Conservation (phyloP, 2,888 invertebrate genomes). For the Eristalis arbustorum region DNA sequence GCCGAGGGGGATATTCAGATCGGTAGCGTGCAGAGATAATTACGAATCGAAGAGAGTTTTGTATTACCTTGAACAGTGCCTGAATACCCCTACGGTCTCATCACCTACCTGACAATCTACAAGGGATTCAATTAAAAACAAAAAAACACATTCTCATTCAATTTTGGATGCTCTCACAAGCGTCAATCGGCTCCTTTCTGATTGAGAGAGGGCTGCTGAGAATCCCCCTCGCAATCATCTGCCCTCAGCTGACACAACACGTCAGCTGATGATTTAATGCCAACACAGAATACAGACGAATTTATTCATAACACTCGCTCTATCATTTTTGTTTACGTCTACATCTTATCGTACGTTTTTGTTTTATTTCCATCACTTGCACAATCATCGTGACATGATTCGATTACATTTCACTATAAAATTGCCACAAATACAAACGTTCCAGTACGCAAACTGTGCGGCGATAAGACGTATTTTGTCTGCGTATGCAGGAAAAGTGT, state of each 20-base stretch:
- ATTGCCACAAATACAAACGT: neutral
- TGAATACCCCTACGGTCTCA: too few relatives aligned
- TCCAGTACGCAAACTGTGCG: neutral
- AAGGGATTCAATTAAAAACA: too few relatives aligned
- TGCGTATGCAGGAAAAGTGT: neutral
- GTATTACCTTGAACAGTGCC: too few relatives aligned
- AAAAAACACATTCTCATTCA: too few relatives aligned
- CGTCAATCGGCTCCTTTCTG: too few relatives aligned
- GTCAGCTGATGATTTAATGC: neutral
- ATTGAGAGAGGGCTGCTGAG: too few relatives aligned
- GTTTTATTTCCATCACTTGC: neutral
- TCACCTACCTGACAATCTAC: too few relatives aligned
- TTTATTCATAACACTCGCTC: neutral
- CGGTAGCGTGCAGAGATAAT: too few relatives aligned
- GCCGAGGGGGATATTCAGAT: too few relatives aligned
- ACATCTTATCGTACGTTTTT: neutral
- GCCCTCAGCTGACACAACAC: neutral
- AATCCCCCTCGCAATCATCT: too few relatives aligned
- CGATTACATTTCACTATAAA: neutral
- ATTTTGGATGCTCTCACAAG: too few relatives aligned
- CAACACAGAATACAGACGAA: neutral
- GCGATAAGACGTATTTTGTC: neutral
- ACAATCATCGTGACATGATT: neutral
- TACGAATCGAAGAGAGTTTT: too few relatives aligned
- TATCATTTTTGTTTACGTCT: neutral